Base-by-base conservation (phyloP, 2,797 vertebrate genomes). In the Argyrosomus regius region DNA sequence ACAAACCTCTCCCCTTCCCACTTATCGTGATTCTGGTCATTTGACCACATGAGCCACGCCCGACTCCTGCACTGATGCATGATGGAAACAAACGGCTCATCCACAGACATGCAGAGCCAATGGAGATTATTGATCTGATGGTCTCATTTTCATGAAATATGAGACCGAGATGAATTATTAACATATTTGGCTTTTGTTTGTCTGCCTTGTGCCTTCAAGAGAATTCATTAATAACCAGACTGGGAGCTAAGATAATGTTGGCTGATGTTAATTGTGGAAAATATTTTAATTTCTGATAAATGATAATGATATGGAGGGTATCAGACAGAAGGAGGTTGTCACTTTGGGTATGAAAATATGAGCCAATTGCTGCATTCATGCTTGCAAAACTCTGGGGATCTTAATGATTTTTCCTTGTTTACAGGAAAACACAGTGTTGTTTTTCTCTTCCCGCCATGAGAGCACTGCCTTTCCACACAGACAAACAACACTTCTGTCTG, bases 121-220 rank as follows among this genome's bases (percentile, higher is more conserved):
- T 62, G 56, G 62, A 84, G 58, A 28, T 54, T 81, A 93, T 91
- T 45, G 91, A 93, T 86, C 85, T 2, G n/a, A 63, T 9, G 41
- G 63, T 76, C 69, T 91, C 78, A 13, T 88, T 83, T 92, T 88
- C 88, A 83, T 75, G 91, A 81, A 93, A 93, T 7, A 68, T 31
- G 54, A 93, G 80, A 81, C 74, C 0, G 57, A 74, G 16, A 86
- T 92, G 52, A 91, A 93, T 92, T 88, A 93, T 93, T 92, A 82
- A 92, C 60, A 71, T 73, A 66, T 75, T 26, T 79, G 78, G 62
- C 41, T 77, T 78, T 71, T 82, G 75, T 72, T 78, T 52, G 62
- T 77, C 63, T 71, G 77, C 62, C 63, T 53, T 43, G 53, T 62
- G 52, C 16, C 54, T 81, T 68, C n/a, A 1, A 52, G 61, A 39